Conservation (phyloP, 1,140 invertebrate species). For the Acromyrmex heyeri region DNA sequence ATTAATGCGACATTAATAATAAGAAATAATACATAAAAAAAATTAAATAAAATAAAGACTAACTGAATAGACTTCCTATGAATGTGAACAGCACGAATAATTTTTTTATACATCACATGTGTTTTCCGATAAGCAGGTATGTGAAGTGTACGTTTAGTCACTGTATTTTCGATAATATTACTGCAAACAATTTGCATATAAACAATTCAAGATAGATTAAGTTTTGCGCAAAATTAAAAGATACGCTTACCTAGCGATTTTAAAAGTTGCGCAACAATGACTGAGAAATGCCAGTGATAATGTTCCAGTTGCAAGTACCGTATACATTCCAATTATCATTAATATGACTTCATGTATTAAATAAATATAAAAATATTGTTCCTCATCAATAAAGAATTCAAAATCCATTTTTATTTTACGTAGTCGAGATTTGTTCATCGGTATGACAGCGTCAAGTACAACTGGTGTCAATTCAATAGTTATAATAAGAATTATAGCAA, state of each 20-base stretch:
- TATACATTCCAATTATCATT: background rate
- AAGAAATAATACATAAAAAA: too few relatives aligned
- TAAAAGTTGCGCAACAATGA: slow-evolving; percentile 66
- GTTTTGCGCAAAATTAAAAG: background rate
- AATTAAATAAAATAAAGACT: background rate
- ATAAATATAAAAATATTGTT: slow-evolving; percentile 60
- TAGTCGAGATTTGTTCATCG: slow-evolving; percentile 39
- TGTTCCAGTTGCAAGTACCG: slow-evolving; percentile 60
- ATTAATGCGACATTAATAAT: background rate
- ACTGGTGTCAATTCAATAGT: slow-evolving; percentile 5
- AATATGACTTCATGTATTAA: background rate
- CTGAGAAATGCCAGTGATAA: slow-evolving; percentile 55
- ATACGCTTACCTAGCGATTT: slow-evolving; percentile 65
- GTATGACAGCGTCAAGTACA: slow-evolving; percentile 18
- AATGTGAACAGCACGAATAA: slow-evolving; percentile 30
- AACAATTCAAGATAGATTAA: background rate
- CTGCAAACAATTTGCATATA: slow-evolving; percentile 15
- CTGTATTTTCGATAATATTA: slow-evolving; percentile 16
- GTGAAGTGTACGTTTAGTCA: slow-evolving; percentile 17
- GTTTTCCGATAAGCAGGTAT: background rate
- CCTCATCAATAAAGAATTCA: slow-evolving; percentile 39
- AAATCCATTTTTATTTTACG: background rate
- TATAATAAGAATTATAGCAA: background rate
- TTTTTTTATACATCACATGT: background rate
- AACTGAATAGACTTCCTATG: slow-evolving; percentile 47